phyloP scores from a whole-genome alignment of 2,113 vertebrate species.

The Aspiorhynchus laticeps region DNA sequence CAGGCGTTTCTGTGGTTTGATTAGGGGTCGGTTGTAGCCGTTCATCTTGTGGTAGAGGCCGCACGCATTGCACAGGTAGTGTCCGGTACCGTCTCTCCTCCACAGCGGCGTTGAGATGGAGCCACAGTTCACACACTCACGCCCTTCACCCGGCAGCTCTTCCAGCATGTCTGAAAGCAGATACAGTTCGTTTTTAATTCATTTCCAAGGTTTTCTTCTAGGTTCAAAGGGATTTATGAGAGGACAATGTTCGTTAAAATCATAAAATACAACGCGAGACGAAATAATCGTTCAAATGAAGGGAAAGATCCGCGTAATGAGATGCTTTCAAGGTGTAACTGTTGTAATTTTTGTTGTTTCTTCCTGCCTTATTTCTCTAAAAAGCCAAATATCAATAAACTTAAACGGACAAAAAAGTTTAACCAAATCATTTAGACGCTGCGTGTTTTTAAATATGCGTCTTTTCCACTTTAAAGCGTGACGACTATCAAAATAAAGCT shows the following conservation, averaged over 20 bases:
- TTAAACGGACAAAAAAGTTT: background rate
- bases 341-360: background rate
- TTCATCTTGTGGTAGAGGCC: conserved; percentile 99
- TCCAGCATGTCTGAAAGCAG: conserved; percentile 83
- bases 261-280: background rate
- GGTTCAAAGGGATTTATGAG: background rate
- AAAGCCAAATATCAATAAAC: background rate
- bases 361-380: background rate
- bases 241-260: background rate
- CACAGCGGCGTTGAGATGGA: conserved; percentile 96
- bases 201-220: background rate
- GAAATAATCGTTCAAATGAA: background rate
- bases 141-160: conserved; percentile 84
- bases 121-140: conserved; percentile 97
- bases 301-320: background rate
- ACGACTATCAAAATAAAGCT: background rate
- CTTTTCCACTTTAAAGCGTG: background rate
- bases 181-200: background rate
- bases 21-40: conserved; percentile 93
- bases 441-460: background rate
- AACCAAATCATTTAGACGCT: background rate
- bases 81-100: conserved; percentile 94
- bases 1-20: conserved; percentile 94
- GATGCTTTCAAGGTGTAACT: background rate
- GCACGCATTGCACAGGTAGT: conserved; percentile 97